Conservation (phyloP, 1,140 invertebrate genomes). For the Rhysida immarginata region DNA sequence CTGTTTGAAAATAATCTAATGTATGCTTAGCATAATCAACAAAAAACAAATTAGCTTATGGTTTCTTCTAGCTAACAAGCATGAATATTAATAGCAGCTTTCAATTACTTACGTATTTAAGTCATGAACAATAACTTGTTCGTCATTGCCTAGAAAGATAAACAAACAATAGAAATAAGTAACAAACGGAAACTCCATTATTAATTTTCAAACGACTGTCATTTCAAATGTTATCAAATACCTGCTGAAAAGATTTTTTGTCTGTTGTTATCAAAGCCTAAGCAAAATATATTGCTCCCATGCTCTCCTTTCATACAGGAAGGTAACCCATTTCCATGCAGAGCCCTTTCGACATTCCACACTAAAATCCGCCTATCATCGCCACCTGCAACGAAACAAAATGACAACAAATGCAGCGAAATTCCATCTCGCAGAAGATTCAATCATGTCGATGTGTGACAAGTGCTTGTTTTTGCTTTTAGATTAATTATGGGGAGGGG, state of each 20-base stretch:
- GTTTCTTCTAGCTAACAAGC: too few relatives aligned
- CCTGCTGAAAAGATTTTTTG: slow-evolving; percentile 73
- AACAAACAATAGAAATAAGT: neutral
- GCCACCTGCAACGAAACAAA: slow-evolving; percentile 44
- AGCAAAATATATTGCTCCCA: slow-evolving; percentile 82
- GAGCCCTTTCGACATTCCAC: slow-evolving; percentile 67
- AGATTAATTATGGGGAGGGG: too few relatives aligned
- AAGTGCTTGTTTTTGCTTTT: too few relatives aligned
- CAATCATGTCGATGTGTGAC: too few relatives aligned
- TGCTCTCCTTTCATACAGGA: slow-evolving; percentile 63
- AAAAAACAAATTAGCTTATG: too few relatives aligned
- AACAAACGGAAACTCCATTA: neutral
- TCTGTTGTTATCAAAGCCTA: slow-evolving; percentile 65
- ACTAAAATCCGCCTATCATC: slow-evolving; percentile 79
- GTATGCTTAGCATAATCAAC: too few relatives aligned
- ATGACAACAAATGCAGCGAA: slow-evolving; percentile 3
- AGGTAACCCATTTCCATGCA: slow-evolving; percentile 42
- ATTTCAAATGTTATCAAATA: slow-evolving; percentile 15
- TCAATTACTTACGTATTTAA: slow-evolving; percentile 44
- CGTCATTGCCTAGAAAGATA: slow-evolving; percentile 66
- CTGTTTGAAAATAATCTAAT: too few relatives aligned
- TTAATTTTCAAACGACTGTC: too few relatives aligned
- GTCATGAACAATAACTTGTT: slow-evolving; percentile 80
- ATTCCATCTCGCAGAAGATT: too few relatives aligned
- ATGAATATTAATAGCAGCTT: too few relatives aligned